Base-by-base conservation (phyloP, 2,113 vertebrate species). In the Pogonocichla stellata region DNA sequence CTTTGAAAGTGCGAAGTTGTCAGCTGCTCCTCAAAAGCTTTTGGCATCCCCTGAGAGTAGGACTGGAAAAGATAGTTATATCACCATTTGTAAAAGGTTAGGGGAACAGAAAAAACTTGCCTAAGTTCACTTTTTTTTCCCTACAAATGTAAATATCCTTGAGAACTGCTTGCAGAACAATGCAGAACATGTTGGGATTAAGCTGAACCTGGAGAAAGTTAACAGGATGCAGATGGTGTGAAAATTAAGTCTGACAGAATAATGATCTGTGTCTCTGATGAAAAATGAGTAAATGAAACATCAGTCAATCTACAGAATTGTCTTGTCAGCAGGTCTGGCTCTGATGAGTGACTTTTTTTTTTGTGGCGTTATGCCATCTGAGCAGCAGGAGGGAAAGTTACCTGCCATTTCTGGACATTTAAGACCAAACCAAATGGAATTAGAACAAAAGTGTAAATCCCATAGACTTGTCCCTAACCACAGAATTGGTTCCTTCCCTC, bases 191-290 rank as follows among this genome's bases (percentile, higher is more conserved):
- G 86, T 40, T 96, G 53, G 66, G 83, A 72, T 91, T 79, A 80
- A 78, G 60, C 67, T 74, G 85, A 78, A 89, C 38, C 54, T 67
- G 42, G 22, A 91, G 57, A 94, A 92, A 80, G 75, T 87, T 97
- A 95, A 97, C 97, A 90, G 93, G 78, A 87, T 95, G 91, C 96
- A 97, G 91, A 92, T 92, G 90, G 94, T 92, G 86, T 8, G 38
- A 88, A 97, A 96, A 92, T 80, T 19, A 81, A 83, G 57, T 51
- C 53, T 75, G 86, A 78, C 43, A 71, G 34, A 58, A 83, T 92
- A 89, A 95, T 53, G 45, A 50, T 72, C 86, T 74, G 23, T 80
- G 73, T 90, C 31, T 80, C 34, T 94, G 69, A 45, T 71, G 88
- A 95, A 83, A 97, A 93, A 91, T 48, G 77, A 93, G 40, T 62